These are phyloP conservation scores for Aegotheles bennettii DNA, from an alignment of 2,113 vertebrate species.

Conservation along the genomic window DNA sequence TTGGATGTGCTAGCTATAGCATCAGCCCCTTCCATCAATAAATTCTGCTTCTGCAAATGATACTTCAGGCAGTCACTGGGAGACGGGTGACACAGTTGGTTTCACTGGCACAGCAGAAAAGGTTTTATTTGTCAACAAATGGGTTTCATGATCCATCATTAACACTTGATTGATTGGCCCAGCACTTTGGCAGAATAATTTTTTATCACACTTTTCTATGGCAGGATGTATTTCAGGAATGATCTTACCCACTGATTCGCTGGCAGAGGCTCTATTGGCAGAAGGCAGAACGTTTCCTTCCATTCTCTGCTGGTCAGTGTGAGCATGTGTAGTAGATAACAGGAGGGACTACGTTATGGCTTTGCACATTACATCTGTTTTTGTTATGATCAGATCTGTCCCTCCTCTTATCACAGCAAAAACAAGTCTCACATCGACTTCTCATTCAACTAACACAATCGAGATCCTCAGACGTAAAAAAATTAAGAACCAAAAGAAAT, in stretches of 20 bases:
- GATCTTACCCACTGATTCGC: not conserved
- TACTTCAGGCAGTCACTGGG: slow-evolving; percentile 39
- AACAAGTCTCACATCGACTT: not conserved
- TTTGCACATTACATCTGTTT: slow-evolving; percentile 52
- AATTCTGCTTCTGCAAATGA: slow-evolving; percentile 13
- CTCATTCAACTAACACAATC: not conserved
- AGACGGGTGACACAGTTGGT: slow-evolving; percentile 46
- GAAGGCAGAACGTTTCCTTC: not conserved
- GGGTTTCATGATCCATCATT: slow-evolving; percentile 67
- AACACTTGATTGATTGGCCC: slow-evolving; percentile 67
- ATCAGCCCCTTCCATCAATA: slow-evolving; percentile 1
- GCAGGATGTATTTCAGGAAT: slow-evolving; percentile 45
- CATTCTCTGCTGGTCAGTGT: slow-evolving; percentile 7
- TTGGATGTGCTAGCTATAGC: not conserved
- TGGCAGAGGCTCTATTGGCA: slow-evolving; percentile 31
- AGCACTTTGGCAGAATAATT: slow-evolving; percentile 10
- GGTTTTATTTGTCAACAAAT: slow-evolving; percentile 74
- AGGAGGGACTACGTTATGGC: not conserved
- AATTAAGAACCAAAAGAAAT: not conserved
- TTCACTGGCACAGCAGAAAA: slow-evolving; percentile 42
- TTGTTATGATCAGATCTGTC: slow-evolving; percentile 35
- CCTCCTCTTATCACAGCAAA: slow-evolving; percentile 30
- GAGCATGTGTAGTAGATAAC: slow-evolving; percentile 10
- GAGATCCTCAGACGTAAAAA: not conserved
- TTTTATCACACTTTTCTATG: slow-evolving; percentile 6